phyloP scores from a whole-genome alignment of 2,888 invertebrate species.

The Apoderus coryli region DNA sequence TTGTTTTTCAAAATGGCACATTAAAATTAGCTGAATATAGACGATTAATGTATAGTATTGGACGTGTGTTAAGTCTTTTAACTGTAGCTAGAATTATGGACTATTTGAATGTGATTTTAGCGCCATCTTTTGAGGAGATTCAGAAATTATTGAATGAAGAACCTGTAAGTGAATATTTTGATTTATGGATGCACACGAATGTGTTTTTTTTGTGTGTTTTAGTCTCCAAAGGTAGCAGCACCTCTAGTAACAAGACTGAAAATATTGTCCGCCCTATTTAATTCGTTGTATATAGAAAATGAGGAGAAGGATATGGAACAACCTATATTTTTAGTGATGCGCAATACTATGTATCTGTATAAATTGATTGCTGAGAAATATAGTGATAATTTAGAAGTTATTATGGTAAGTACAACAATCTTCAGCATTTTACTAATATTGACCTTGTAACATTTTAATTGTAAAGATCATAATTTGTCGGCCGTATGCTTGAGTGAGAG shows the following conservation, averaged over 20 bases:
- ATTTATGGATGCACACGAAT: neutral
- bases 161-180: slow-evolving; percentile 28
- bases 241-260: slow-evolving; percentile 47
- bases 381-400: slow-evolving; percentile 44
- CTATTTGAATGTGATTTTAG: slow-evolving; percentile 53
- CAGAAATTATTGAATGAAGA: slow-evolving; percentile 36
- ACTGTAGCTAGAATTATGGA: slow-evolving; percentile 47
- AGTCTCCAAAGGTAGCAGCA: slow-evolving; percentile 37
- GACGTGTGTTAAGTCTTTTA: slow-evolving; percentile 54
- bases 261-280: slow-evolving; percentile 47
- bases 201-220: slow-evolving; percentile 14
- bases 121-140: slow-evolving; percentile 49
- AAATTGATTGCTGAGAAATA: slow-evolving; percentile 44
- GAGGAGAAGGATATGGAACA: slow-evolving; percentile 28
- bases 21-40: slow-evolving; percentile 53
- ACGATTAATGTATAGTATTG: slow-evolving; percentile 62
- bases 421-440: too few relatives aligned
- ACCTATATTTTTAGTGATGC: slow-evolving; percentile 43
- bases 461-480: too few relatives aligned
- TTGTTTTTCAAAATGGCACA: slow-evolving; percentile 38
- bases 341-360: slow-evolving; percentile 48
- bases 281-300: slow-evolving; percentile 35
- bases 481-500: too few relatives aligned
- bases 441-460: too few relatives aligned
- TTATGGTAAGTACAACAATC: slow-evolving; percentile 42